phyloP scores from a whole-genome alignment of 1,140 invertebrate genomes.

The Aphelenchoides fujianensis region DNA sequence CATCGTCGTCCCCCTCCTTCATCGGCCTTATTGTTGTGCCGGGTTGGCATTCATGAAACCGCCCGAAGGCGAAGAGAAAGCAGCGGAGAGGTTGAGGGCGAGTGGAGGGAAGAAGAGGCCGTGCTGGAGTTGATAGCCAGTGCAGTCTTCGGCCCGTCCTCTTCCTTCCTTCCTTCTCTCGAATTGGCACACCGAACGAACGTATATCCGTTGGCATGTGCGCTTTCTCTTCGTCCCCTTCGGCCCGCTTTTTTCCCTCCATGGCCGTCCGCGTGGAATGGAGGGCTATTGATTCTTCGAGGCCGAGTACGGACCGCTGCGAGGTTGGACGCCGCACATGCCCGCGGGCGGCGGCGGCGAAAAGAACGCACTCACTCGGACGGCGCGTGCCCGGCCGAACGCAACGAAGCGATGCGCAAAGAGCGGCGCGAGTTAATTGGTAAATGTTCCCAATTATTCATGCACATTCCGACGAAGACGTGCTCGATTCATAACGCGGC shows the following conservation, averaged over 20 bases:
- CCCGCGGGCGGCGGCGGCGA: not conserved
- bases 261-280: too few relatives aligned
- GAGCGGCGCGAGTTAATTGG: not conserved
- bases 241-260: too few relatives aligned
- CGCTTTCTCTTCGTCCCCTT: not conserved
- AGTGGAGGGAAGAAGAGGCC: not conserved
- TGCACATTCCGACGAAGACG: too few relatives aligned
- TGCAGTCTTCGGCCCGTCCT: not conserved
- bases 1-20: not conserved
- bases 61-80: too few relatives aligned
- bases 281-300: not conserved
- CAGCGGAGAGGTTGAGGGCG: not conserved
- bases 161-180: not conserved
- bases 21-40: too few relatives aligned
- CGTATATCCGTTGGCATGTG: slow-evolving; percentile 2
- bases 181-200: not conserved
- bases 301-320: not conserved
- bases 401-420: not conserved
- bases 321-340: not conserved
- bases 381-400: not conserved
- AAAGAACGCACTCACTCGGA: too few relatives aligned
- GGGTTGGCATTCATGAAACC: slow-evolving; percentile 2
- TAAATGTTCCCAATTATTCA: too few relatives aligned
- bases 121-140: not conserved
- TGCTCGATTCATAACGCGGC: too few relatives aligned